Percentiles rank a stretch among this genome's conserved stretches.
Conservation (phyloP, 1,140 invertebrate genomes). For the Diabrotica undecimpunctata region DNA sequence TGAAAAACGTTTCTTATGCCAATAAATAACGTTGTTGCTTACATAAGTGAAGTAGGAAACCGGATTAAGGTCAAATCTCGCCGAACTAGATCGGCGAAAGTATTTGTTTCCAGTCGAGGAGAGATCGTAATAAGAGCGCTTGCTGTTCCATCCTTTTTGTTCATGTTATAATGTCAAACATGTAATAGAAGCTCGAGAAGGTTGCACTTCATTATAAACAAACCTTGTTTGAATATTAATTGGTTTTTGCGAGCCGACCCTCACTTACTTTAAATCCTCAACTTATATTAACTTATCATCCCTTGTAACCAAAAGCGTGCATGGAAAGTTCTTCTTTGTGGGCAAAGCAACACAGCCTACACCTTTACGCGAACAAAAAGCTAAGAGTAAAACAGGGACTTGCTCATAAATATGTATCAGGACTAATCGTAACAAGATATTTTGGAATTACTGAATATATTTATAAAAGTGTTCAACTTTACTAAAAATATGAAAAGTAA, state of each 20-base stretch:
- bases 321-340: not conserved
- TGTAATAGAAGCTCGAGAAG: not conserved
- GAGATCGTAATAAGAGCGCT: not conserved
- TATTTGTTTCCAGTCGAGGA: not conserved
- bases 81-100: not conserved
- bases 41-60: not conserved
- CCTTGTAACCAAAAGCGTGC: not conserved
- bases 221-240: not conserved
- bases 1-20: too few species aligned
- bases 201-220: not conserved
- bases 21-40: too few species aligned
- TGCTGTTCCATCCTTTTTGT: not conserved
- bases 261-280: not conserved
- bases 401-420: too few species aligned
- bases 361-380: too few species aligned
- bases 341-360: too few species aligned
- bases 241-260: not conserved
- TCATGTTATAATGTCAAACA: not conserved
- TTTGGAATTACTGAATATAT: too few species aligned
- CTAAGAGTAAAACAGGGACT: too few species aligned
- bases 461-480: too few species aligned
- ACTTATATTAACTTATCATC: not conserved
- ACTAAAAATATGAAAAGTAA: too few species aligned
- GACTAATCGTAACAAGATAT: too few species aligned
- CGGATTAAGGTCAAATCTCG: not conserved